phyloP scores from a whole-genome alignment of 2,797 vertebrate species.

The Chromis chromis region DNA sequence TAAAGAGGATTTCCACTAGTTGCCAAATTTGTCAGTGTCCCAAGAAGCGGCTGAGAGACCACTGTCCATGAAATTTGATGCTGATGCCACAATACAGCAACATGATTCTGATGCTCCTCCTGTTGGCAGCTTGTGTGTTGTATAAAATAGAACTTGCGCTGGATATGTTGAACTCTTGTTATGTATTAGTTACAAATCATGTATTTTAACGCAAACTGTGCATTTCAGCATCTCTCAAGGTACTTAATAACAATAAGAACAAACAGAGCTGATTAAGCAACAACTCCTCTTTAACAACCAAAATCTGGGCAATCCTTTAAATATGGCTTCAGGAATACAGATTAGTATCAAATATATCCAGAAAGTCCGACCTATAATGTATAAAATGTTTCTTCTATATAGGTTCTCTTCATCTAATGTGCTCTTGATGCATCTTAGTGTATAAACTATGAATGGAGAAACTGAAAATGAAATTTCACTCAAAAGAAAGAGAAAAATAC shows the following conservation, averaged over 20 bases:
- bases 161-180: not conserved
- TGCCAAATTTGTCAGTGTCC: not conserved
- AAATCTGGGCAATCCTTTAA: not conserved
- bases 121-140: not conserved
- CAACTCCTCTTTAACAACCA: not conserved
- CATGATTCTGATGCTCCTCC: not conserved
- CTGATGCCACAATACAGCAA: conserved; percentile 32
- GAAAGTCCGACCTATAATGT: too few species aligned
- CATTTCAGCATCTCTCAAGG: too few species aligned
- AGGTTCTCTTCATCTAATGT: not conserved
- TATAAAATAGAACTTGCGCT: not conserved
- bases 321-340: not conserved
- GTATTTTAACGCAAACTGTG: not conserved
- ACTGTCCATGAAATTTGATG: conserved; percentile 34
- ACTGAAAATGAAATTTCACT: not conserved
- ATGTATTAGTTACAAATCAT: not conserved
- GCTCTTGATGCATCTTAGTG: not conserved
- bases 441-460: not conserved
- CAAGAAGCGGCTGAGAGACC: not conserved
- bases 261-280: not conserved
- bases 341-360: not conserved
- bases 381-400: too few species aligned
- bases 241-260: conserved; percentile 11
- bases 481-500: not conserved
- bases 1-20: conserved; percentile 13